Percentiles rank a stretch among this genome's conserved stretches.
Conservation (phyloP, 1,140 invertebrate species). For the Drosophila pseudoobscura region DNA sequence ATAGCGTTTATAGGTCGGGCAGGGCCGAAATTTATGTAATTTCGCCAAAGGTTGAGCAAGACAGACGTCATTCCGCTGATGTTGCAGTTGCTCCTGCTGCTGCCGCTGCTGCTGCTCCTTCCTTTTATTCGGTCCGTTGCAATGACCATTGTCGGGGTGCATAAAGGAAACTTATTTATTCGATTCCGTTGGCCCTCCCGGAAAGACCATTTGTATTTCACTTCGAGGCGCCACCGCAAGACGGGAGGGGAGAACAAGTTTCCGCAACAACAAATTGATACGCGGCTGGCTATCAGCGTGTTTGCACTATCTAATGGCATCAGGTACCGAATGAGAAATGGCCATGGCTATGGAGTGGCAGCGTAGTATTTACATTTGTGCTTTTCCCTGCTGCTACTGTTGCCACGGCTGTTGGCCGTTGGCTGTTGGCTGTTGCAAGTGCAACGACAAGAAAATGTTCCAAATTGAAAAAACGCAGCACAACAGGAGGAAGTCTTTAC, state of each 20-base stretch:
- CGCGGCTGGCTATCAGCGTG: slow-evolving; percentile 50
- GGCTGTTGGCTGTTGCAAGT: no score
- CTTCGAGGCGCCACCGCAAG: slow-evolving; percentile 25
- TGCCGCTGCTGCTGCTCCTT: neutral
- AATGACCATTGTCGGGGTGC: slow-evolving; percentile 31
- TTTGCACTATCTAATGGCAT: slow-evolving; percentile 66
- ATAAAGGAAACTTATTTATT: slow-evolving; percentile 68
- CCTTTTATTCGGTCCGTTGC: neutral
- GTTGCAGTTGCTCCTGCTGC: slow-evolving; percentile 1
- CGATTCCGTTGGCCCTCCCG: slow-evolving; percentile 36
- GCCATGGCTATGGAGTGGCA: slow-evolving; percentile 14
- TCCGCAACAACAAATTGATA: slow-evolving; percentile 55
- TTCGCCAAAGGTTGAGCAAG: slow-evolving; percentile 21
- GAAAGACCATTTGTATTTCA: slow-evolving; percentile 25
- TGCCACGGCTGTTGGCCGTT: no score
- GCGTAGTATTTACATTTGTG: slow-evolving; percentile 56
- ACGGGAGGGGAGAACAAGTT: slow-evolving; percentile 27
- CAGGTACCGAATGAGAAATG: slow-evolving; percentile 63
- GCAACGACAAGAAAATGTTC: neutral
- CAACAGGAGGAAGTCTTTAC: neutral
- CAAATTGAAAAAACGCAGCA: slow-evolving; percentile 47
- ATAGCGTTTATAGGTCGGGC: slow-evolving; percentile 51
- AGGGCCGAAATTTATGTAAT: slow-evolving; percentile 57
- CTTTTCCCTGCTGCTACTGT: slow-evolving; percentile 29
- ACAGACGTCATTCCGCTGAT: slow-evolving; percentile 47